Percentiles rank a stretch among this genome's conserved stretches.
Evolutionary conservation across 2,797 vertebrate species (phyloP).

Genomic region (Ctenopoma kingsleyae): DNA sequence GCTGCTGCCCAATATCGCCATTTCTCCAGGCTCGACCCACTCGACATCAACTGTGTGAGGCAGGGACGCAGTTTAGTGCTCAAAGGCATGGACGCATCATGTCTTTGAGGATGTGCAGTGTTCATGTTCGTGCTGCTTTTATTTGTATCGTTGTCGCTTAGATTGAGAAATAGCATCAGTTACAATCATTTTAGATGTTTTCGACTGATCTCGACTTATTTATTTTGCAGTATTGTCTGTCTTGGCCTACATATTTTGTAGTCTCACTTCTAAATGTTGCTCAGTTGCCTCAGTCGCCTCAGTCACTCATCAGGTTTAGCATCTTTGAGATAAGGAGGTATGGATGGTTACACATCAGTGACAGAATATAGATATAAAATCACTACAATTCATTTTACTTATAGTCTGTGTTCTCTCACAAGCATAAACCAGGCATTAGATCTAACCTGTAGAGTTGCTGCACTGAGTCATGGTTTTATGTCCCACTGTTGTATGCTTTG

Average conservation of each 20-base stretch:
- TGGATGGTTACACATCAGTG: background rate
- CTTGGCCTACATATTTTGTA: background rate
- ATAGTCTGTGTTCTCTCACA: background rate
- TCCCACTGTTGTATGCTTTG: background rate
- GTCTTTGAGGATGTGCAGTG: background rate
- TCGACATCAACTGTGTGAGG: constrained; percentile 12
- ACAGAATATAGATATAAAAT: background rate
- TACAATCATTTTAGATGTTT: background rate
- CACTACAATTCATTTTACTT: background rate
- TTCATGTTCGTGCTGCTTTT: background rate
- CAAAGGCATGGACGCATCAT: background rate
- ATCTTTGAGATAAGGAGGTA: background rate
- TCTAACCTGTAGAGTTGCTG: constrained; percentile 58
- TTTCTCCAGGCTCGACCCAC: constrained; percentile 50
- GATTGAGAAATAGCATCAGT: background rate
- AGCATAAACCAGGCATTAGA: constrained; percentile 10
- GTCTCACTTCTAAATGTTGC: constrained; percentile 1
- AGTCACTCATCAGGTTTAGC: background rate
- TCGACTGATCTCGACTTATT: background rate
- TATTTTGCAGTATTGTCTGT: background rate
- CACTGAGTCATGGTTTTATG: constrained; percentile 7
- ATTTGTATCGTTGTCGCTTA: background rate
- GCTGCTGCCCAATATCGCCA: constrained; percentile 61
- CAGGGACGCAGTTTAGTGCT: background rate
- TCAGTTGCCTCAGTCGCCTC: background rate